Percentiles rank a stretch among this genome's conserved stretches.
phyloP scores from a whole-genome alignment of 2,888 invertebrate species.

The Dinocampus coccinellae region DNA sequence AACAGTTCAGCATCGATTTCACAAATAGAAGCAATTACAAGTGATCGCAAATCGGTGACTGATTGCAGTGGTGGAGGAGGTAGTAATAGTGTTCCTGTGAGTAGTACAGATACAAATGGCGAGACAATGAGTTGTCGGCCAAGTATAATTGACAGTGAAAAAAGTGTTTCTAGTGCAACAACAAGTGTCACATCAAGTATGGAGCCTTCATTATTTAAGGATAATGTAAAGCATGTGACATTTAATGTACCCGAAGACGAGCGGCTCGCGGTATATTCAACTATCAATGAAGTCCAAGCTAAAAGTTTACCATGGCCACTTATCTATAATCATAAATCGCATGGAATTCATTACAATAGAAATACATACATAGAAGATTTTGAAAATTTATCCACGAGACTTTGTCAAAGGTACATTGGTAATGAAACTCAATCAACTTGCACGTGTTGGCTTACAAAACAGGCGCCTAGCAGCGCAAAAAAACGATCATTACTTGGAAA shows the following conservation, averaged over 20 bases:
- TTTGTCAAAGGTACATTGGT: slow-evolving; percentile 80
- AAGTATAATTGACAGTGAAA: slow-evolving; percentile 31
- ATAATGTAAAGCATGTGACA: slow-evolving; percentile 40
- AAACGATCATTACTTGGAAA: slow-evolving; percentile 75
- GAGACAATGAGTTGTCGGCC: slow-evolving; percentile 14
- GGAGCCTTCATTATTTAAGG: slow-evolving; percentile 8
- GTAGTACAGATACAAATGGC: slow-evolving; percentile 24
- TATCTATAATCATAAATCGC: slow-evolving; percentile 74
- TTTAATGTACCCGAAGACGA: slow-evolving; percentile 43
- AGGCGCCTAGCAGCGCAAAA: slow-evolving; percentile 76
- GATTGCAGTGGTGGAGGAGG: slow-evolving; percentile 24
- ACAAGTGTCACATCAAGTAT: slow-evolving; percentile 26
- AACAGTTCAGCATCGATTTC: slow-evolving; percentile 39
- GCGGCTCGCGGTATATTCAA: slow-evolving; percentile 36
- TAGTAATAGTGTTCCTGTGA: slow-evolving; percentile 9
- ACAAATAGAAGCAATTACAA: neutral
- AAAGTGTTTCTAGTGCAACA: slow-evolving; percentile 29
- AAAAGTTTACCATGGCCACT: slow-evolving; percentile 74
- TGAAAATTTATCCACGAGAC: slow-evolving; percentile 76
- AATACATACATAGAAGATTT: slow-evolving; percentile 79
- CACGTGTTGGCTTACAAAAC: slow-evolving; percentile 73
- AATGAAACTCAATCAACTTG: slow-evolving; percentile 81
- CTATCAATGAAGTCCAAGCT: slow-evolving; percentile 64
- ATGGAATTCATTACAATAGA: slow-evolving; percentile 77
- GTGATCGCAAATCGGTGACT: slow-evolving; percentile 8